phyloP scores from a whole-genome alignment of 2,888 invertebrate genomes.

The Scelioninae gen. 2 region DNA sequence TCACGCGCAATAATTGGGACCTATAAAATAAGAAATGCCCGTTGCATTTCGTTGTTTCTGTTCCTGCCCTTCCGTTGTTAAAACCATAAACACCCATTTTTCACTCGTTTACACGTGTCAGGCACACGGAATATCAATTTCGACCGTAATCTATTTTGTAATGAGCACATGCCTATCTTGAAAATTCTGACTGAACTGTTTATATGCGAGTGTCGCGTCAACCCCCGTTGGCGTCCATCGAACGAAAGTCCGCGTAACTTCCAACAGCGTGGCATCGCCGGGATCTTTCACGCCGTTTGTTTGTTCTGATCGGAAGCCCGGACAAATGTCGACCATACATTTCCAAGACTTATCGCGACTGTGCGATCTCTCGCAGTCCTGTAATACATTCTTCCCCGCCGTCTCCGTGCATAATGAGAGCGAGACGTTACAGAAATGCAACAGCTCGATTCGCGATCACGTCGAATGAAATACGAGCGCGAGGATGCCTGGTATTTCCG shows the following conservation, averaged over 20 bases:
- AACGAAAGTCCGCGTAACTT: conserved; percentile 8
- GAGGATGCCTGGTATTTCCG: conserved; percentile 53
- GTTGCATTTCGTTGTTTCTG: too few species aligned
- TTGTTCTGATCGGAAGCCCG: conserved; percentile 55
- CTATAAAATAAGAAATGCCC: too few species aligned
- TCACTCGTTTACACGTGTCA: too few species aligned
- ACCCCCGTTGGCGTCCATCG: neutral
- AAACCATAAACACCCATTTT: too few species aligned
- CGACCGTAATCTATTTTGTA: too few species aligned
- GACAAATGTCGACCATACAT: conserved; percentile 54
- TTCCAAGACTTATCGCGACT: conserved; percentile 47
- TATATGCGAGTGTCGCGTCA: too few species aligned
- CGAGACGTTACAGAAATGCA: conserved; percentile 56
- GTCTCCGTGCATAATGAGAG: conserved; percentile 56
- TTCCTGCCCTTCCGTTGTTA: too few species aligned
- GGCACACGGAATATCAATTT: too few species aligned
- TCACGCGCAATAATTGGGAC: too few species aligned
- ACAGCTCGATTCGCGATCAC: conserved; percentile 53
- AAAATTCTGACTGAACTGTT: too few species aligned
- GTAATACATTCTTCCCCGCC: conserved; percentile 40
- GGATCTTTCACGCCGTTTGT: conserved; percentile 54
- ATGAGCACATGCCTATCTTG: too few species aligned
- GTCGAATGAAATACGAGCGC: conserved; percentile 55
- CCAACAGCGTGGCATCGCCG: conserved; percentile 12
- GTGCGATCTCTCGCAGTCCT: conserved; percentile 51